Percentiles rank a stretch among this genome's conserved stretches.
Evolutionary conservation across 2,113 vertebrate genomes (phyloP).

Genomic region (Microtus pennsylvanicus): DNA sequence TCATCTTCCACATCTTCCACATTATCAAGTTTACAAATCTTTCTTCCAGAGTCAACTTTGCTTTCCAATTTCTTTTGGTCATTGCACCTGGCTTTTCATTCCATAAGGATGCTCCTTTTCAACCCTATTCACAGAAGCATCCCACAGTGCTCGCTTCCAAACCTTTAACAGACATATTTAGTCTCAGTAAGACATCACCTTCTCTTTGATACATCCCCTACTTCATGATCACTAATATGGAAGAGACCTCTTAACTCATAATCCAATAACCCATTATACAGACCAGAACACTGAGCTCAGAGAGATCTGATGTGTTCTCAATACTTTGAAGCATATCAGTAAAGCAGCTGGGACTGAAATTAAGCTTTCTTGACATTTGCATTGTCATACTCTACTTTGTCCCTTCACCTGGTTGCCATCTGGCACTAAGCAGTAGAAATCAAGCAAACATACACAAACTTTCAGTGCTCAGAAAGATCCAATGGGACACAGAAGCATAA

Average conservation of each 20-base stretch:
- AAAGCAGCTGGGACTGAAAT: neutral
- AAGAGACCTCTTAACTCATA: neutral
- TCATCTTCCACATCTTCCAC: neutral
- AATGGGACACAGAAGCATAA: conserved; percentile 50
- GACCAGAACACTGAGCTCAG: neutral
- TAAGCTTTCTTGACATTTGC: conserved; percentile 57
- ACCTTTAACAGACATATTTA: conserved; percentile 23
- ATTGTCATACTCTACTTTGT: conserved; percentile 16
- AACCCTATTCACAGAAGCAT: neutral
- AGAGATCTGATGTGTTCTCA: neutral
- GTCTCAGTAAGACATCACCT: neutral
- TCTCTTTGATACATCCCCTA: neutral
- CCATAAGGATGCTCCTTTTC: neutral
- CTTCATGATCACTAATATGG: neutral
- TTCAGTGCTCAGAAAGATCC: conserved; percentile 39
- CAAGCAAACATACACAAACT: conserved; percentile 44
- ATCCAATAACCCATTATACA: neutral
- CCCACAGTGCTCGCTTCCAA: neutral
- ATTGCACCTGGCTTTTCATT: neutral
- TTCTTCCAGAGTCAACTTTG: neutral
- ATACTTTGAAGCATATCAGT: neutral
- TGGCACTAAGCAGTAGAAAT: conserved; percentile 45
- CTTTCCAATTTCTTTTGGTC: neutral
- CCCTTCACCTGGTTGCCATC: conserved; percentile 7
- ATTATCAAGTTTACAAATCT: neutral